These are phyloP conservation scores for Holothuria leucospilota DNA, from an alignment of 53 echinoderm and acorn worm species.

Conservation along the genomic window DNA sequence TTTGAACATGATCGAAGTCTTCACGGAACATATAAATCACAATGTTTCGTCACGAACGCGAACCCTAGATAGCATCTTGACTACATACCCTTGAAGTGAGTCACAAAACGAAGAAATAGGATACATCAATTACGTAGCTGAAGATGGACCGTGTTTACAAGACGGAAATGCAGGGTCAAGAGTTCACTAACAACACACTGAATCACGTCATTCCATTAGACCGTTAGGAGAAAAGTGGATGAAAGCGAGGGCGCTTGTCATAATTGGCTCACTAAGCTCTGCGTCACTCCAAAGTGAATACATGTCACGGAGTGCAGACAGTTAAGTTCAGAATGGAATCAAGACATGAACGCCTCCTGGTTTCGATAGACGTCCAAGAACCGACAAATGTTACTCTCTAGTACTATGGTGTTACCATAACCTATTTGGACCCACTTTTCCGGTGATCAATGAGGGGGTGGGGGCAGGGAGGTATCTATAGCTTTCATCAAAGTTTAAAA, in stretches of 20 bases:
- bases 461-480: too few relatives aligned
- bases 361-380: too few relatives aligned
- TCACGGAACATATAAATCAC: slow-evolving; percentile 31
- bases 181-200: not conserved
- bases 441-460: too few relatives aligned
- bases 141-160: slow-evolving; percentile 31
- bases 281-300: too few relatives aligned
- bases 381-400: too few relatives aligned
- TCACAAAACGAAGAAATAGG: slow-evolving; percentile 13
- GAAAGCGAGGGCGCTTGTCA: slow-evolving; percentile 5
- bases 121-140: slow-evolving; percentile 42
- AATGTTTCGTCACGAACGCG: slow-evolving; percentile 36
- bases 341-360: too few relatives aligned
- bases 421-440: too few relatives aligned
- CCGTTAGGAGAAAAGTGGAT: not conserved
- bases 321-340: too few relatives aligned
- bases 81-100: slow-evolving; percentile 3
- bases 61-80: not conserved
- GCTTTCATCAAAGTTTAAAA: too few relatives aligned
- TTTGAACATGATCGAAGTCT: slow-evolving; percentile 17
- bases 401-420: too few relatives aligned
- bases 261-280: too few relatives aligned
- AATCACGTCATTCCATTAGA: not conserved
- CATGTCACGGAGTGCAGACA: too few relatives aligned
- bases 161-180: slow-evolving; percentile 15